Percentiles rank a stretch among this genome's conserved stretches.
phyloP scores from a whole-genome alignment of 2,113 vertebrate species.

The Epinephelus lanceolatus region DNA sequence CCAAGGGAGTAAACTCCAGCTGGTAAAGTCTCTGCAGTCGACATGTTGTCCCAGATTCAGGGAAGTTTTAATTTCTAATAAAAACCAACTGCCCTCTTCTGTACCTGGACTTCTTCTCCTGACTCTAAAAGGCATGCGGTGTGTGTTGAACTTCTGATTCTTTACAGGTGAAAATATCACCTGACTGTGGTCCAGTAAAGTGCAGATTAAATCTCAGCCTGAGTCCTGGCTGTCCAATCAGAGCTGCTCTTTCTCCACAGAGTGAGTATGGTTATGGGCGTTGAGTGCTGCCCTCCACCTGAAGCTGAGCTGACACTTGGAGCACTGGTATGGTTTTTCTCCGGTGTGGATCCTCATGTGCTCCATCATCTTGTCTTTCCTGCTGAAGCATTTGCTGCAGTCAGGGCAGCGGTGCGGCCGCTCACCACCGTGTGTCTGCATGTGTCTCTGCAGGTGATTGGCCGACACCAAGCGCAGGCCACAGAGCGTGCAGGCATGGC shows the following conservation, averaged over 20 bases:
- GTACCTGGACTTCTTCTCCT: too few relatives aligned
- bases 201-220: too few relatives aligned
- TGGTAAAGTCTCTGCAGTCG: too few relatives aligned
- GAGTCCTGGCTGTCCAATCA: not conserved
- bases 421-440: conserved; percentile 8
- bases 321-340: conserved; percentile 13
- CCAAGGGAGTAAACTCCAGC: too few relatives aligned
- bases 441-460: conserved; percentile 21
- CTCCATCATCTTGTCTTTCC: conserved; percentile 27
- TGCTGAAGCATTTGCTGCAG: not conserved
- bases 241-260: not conserved
- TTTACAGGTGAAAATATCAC: too few relatives aligned
- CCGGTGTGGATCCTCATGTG: conserved; percentile 30
- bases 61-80: too few relatives aligned
- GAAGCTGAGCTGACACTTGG: not conserved
- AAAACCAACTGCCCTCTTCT: too few relatives aligned
- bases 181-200: too few relatives aligned
- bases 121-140: too few relatives aligned
- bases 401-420: conserved; percentile 7
- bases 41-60: too few relatives aligned
- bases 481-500: not conserved
- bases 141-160: too few relatives aligned
- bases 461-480: conserved; percentile 4
- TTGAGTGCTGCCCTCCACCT: conserved; percentile 25
- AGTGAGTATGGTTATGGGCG: not conserved